Base-by-base conservation (phyloP, 2,888 invertebrate species). In the Epiblema foenella region DNA sequence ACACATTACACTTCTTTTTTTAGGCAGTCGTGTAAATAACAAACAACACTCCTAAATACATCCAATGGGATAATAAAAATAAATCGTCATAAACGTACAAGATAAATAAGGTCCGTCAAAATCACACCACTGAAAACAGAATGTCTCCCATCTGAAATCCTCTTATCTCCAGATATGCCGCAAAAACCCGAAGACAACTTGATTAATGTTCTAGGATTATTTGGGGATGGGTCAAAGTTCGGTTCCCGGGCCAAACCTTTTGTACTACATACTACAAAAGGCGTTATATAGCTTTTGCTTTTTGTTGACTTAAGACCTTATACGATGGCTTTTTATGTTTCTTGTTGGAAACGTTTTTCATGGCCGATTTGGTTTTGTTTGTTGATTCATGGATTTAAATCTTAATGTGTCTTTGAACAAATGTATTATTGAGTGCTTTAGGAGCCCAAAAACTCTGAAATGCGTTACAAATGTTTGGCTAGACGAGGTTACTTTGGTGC, bases 121-220 rank as follows among this genome's bases (percentile, higher is more conserved):
- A 52, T 63, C 63, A 46, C 60, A 62, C 60, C 11, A 59, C 12
- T 5, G 46, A 46, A 58, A 33, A 57, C 24, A 24, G 29, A 60
- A 68, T 42, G 51, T 60, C 33, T n/a, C n/a, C 49, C 59, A 51
- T 49, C 67, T 37, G 29, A 60, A 68, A 68, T 68, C 68, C 75
- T 58, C 70, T 65, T 68, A 74, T 71, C 59, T 72, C 46, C 68
- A 64, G 69, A 73, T 69, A 66, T 68, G 64, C 46, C 65, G 51
- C 66, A 73, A 75, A 77, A 77, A 77, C 69, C 57, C 39, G 66
- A 60, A 63, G 75, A 76, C 76, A 72, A 65, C 20, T 76, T 81
- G 80, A 81, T 79, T 76, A 77, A 81, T 77, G 79, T 75, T 65
- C 65, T 51, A 51, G 77, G 80, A 79, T 80, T 79, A 80, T 71